Conservation (phyloP, 2,797 vertebrate genomes). For the Clarias laeviceps region DNA sequence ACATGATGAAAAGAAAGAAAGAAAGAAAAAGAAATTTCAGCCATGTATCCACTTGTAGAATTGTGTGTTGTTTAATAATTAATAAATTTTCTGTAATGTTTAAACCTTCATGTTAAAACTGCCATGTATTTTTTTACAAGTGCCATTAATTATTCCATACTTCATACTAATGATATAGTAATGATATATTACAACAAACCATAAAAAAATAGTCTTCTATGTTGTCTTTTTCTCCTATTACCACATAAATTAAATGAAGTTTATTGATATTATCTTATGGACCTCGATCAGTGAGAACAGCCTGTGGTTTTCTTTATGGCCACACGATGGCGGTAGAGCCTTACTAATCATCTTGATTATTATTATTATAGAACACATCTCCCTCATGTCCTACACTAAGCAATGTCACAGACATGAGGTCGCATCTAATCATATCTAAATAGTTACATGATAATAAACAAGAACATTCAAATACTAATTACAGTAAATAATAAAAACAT, state of each 20-base stretch:
- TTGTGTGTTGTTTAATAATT: too few species aligned
- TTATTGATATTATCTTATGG: too few species aligned
- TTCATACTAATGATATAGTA: not conserved
- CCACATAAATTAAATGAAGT: not conserved
- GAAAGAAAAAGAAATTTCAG: too few species aligned
- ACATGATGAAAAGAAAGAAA: too few species aligned
- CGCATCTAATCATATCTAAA: not conserved
- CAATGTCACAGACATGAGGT: not conserved
- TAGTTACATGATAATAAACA: not conserved
- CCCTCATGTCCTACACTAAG: not conserved
- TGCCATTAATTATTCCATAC: not conserved
- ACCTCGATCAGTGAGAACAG: not conserved
- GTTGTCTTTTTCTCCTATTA: not conserved
- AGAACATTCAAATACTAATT: not conserved
- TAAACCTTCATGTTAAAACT: not conserved
- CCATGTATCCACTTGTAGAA: too few species aligned
- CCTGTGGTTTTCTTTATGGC: not conserved
- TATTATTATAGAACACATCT: not conserved
- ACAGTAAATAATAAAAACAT: not conserved
- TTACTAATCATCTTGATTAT: not conserved
- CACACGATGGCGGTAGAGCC: conserved; percentile 10
- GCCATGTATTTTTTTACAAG: not conserved
- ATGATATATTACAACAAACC: not conserved
- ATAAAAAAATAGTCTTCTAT: not conserved
- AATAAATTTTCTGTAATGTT: not conserved